Base-by-base conservation (phyloP, 2,113 vertebrate species). In the Sebastes schlegelii region DNA sequence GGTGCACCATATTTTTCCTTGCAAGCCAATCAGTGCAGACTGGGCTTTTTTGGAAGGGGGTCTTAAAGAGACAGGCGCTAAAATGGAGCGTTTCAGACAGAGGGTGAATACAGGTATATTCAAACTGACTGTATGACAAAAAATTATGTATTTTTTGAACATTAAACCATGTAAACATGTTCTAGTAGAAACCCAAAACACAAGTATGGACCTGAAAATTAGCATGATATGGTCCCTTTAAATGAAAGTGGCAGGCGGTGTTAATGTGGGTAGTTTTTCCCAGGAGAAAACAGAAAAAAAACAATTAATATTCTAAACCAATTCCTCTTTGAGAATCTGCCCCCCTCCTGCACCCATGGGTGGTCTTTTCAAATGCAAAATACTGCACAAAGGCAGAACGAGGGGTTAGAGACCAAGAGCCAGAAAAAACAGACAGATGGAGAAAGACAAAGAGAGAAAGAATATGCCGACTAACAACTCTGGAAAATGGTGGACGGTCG, bases 331-430 rank as follows among this genome's bases (percentile, higher is more conserved):
- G 78, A 88, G 83, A 90, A 72, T 90, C 66, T 91, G 86, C 80
- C 88, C 86, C 34, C 87, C 86, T 84, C 80, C 82, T 86, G 84
- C 86, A 87, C 90, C 79, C 77, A 88, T 81, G 91, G 93, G 93
- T 93, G 92, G 93, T 90, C 93, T 86, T 94, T 95, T 93, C 88
- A 91, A 71, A 94, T 93, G 92, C 86, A 89, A 93, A 93, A 80
- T 60, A 67, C 84, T 42, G 19, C 82, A 84, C 68, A 87, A 78
- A 84, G 77, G 89, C 71, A 42, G 62, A 66, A 70, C 17, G 23
- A 74, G 84, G 68, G 77, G 79, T 75, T 34, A 79, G 76, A 79
- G 73, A 74, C 73, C 68, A 63, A 84, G 79, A 82, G 70, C 34
- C 67, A 52, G 17, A 71, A 3, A 64, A 34, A 68, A 61, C 51